Evolutionary conservation across 2,888 invertebrate species (phyloP).

Genomic region (Macrosoma leucophasiata): DNA sequence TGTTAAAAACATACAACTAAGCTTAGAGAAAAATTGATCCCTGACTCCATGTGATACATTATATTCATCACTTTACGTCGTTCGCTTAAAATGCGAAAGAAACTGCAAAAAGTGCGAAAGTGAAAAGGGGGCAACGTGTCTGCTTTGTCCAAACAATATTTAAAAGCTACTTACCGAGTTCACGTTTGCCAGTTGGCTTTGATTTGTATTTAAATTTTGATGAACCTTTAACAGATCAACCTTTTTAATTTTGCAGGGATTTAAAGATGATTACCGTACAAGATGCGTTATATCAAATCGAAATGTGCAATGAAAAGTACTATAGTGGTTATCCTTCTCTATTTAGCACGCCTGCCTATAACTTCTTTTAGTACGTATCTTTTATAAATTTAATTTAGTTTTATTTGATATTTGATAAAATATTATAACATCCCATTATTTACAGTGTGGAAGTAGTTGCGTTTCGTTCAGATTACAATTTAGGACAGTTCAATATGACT

Average conservation of each 20-base stretch:
- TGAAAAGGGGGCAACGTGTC: slow-evolving; percentile 3
- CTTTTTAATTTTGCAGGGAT: slow-evolving; percentile 12
- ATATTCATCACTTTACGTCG: too few relatives aligned
- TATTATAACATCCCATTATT: slow-evolving; percentile 6
- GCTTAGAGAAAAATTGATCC: too few relatives aligned
- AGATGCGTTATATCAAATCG: slow-evolving; percentile 27
- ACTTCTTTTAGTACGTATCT: slow-evolving; percentile 61
- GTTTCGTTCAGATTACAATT: slow-evolving; percentile 34
- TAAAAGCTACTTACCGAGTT: too few relatives aligned
- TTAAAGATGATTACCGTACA: slow-evolving; percentile 10
- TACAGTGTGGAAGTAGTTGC: slow-evolving; percentile 53
- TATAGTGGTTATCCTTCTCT: slow-evolving; percentile 41
- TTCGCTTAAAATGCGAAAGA: too few relatives aligned
- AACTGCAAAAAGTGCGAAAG: neutral
- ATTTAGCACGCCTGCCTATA: slow-evolving; percentile 53
- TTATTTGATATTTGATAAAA: neutral
- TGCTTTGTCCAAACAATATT: too few relatives aligned
- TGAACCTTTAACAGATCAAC: neutral
- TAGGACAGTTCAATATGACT: slow-evolving; percentile 36
- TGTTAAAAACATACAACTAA: too few relatives aligned
- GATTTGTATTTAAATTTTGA: neutral
- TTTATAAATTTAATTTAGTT: slow-evolving; percentile 1
- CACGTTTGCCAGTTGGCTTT: too few relatives aligned
- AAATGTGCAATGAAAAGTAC: slow-evolving; percentile 49
- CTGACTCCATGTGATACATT: too few relatives aligned